Conservation (phyloP, 2,797 vertebrate genomes). For the Gymnocypris eckloni region DNA sequence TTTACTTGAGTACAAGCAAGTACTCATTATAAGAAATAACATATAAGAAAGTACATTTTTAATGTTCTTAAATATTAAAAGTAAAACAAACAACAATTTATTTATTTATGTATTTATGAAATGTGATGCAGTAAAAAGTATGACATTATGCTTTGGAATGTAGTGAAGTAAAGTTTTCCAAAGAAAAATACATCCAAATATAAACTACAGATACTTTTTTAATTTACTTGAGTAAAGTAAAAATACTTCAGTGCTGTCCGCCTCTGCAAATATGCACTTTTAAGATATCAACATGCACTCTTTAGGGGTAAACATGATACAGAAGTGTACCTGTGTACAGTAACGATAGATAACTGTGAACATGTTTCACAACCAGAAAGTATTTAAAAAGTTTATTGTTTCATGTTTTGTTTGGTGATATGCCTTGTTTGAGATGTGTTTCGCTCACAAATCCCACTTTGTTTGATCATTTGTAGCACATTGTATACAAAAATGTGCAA, state of each 20-base stretch:
- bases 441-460: not conserved
- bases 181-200: no score
- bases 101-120: not conserved
- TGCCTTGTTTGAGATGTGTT: not conserved
- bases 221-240: no score
- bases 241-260: no score
- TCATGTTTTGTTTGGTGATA: not conserved
- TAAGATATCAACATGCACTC: not conserved
- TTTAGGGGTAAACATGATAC: not conserved
- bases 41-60: no score
- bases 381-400: not conserved
- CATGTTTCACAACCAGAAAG: not conserved
- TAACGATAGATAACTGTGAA: not conserved
- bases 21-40: no score
- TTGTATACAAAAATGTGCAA: not conserved
- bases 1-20: no score
- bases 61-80: no score
- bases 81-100: no score
- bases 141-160: no score
- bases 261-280: not conserved
- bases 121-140: not conserved
- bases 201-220: no score
- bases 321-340: not conserved
- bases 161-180: no score
- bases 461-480: not conserved